These are phyloP conservation scores for Nematolebias whitei DNA, from an alignment of 2,113 vertebrate genomes.

Conservation along the genomic window DNA sequence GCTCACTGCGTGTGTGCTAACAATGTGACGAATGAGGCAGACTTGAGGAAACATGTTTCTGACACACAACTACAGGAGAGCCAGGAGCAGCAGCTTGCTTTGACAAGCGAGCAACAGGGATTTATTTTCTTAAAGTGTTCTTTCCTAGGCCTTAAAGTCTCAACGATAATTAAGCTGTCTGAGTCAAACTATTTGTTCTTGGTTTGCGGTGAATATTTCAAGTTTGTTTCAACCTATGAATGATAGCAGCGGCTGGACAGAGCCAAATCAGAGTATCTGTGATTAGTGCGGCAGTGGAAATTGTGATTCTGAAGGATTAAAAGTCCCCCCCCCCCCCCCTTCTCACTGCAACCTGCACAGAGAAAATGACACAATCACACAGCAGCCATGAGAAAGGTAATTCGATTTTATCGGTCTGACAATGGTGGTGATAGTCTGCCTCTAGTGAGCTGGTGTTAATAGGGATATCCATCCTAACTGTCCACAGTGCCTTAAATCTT, in stretches of 20 bases:
- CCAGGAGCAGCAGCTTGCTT: slow-evolving; percentile 32
- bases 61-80: slow-evolving; percentile 22
- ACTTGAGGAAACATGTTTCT: slow-evolving; percentile 28
- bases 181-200: slow-evolving; percentile 27
- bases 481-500: slow-evolving; percentile 35
- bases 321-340: slow-evolving; percentile 39
- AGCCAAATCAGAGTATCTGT: slow-evolving; percentile 58
- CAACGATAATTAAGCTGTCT: slow-evolving; percentile 33
- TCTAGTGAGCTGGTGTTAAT: slow-evolving; percentile 37
- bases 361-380: slow-evolving; percentile 71
- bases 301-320: slow-evolving; percentile 68
- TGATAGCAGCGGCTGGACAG: slow-evolving; percentile 16
- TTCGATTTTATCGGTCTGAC: slow-evolving; percentile 66
- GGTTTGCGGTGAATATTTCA: slow-evolving; percentile 13
- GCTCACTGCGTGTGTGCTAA: slow-evolving; percentile 64
- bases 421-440: slow-evolving; percentile 56
- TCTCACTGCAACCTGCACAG: slow-evolving; percentile 68
- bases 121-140: slow-evolving; percentile 31
- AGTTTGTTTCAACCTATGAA: slow-evolving; percentile 30
- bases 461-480: slow-evolving; percentile 28
- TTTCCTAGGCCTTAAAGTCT: slow-evolving; percentile 30
- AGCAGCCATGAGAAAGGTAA: slow-evolving; percentile 61
- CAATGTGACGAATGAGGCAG: slow-evolving; percentile 34
- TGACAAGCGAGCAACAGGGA: slow-evolving; percentile 32
- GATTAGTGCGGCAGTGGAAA: slow-evolving; percentile 65